Conservation (phyloP, 2,888 invertebrate genomes). For the Trilocha varians region DNA sequence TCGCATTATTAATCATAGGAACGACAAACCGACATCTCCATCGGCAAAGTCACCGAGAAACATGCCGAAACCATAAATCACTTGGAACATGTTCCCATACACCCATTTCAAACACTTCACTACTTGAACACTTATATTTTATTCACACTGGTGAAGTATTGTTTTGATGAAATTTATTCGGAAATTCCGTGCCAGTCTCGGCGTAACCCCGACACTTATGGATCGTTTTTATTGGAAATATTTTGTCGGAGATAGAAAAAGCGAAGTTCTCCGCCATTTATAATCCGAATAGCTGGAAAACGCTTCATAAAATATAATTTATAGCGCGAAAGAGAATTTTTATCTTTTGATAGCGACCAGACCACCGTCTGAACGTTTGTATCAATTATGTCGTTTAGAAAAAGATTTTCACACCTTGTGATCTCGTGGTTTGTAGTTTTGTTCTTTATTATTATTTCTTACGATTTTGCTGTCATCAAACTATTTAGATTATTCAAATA, state of each 20-base stretch:
- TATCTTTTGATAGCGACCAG: background rate
- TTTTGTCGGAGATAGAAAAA: slow-evolving; percentile 7
- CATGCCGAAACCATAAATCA: slow-evolving; percentile 43
- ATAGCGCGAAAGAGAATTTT: slow-evolving; percentile 1
- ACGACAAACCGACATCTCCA: slow-evolving; percentile 45
- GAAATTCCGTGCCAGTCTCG: slow-evolving; percentile 30
- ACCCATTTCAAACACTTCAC: slow-evolving; percentile 13
- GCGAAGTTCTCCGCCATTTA: slow-evolving; percentile 7
- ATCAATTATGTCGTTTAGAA: background rate
- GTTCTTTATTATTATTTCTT: background rate
- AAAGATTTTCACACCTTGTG: background rate
- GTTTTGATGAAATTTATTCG: slow-evolving; percentile 21
- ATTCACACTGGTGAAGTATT: slow-evolving; percentile 27
- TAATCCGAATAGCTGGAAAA: slow-evolving; percentile 12
- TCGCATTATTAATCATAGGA: slow-evolving; percentile 38
- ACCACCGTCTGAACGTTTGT: background rate
- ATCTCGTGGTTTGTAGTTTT: background rate
- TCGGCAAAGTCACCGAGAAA: slow-evolving; percentile 28
- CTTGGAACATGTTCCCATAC: slow-evolving; percentile 14
- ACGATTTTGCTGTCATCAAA: background rate
- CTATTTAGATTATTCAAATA: background rate
- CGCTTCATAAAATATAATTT: slow-evolving; percentile 5
- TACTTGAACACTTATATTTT: slow-evolving; percentile 34
- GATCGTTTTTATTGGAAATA: slow-evolving; percentile 23
- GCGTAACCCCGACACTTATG: slow-evolving; percentile 22